Percentiles rank a stretch among this genome's conserved stretches.
These are phyloP conservation scores for Thaumetopoea pityocampa DNA, from an alignment of 1,140 invertebrate species.

Conservation along the genomic window DNA sequence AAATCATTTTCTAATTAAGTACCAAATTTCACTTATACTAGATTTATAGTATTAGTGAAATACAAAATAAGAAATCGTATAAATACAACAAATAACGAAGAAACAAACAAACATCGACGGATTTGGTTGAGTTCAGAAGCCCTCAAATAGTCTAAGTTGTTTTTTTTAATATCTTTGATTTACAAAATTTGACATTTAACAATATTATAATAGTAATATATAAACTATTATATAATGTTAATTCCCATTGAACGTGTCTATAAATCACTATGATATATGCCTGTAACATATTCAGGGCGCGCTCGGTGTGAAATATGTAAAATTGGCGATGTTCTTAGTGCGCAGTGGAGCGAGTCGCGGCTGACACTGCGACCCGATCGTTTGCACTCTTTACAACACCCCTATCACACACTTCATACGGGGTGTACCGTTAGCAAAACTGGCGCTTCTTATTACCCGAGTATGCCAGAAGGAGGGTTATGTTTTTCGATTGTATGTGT, in stretches of 20 bases:
- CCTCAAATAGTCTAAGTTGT: too few relatives aligned
- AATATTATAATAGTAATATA: background rate
- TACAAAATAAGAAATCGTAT: too few relatives aligned
- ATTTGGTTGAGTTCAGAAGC: too few relatives aligned
- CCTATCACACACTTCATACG: constrained; percentile 60
- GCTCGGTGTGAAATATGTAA: constrained; percentile 41
- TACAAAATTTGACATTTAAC: too few relatives aligned
- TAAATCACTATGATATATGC: constrained; percentile 25
- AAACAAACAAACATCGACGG: too few relatives aligned
- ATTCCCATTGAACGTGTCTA: constrained; percentile 11
- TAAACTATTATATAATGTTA: background rate
- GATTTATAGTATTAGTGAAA: too few relatives aligned
- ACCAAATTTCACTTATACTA: too few relatives aligned
- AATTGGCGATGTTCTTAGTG: constrained; percentile 56
- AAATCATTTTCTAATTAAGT: too few relatives aligned
- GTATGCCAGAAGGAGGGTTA: too few relatives aligned
- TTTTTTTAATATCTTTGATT: too few relatives aligned
- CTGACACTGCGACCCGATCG: constrained; percentile 63
- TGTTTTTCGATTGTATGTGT: too few relatives aligned
- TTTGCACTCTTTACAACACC: constrained; percentile 71
- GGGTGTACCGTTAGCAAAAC: constrained; percentile 42
- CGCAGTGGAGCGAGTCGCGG: constrained; percentile 40
- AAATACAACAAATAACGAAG: too few relatives aligned
- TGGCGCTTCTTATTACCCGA: background rate
- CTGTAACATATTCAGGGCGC: constrained; percentile 22